phyloP scores from a whole-genome alignment of 2,888 invertebrate species.

The Anoncus sp. region DNA sequence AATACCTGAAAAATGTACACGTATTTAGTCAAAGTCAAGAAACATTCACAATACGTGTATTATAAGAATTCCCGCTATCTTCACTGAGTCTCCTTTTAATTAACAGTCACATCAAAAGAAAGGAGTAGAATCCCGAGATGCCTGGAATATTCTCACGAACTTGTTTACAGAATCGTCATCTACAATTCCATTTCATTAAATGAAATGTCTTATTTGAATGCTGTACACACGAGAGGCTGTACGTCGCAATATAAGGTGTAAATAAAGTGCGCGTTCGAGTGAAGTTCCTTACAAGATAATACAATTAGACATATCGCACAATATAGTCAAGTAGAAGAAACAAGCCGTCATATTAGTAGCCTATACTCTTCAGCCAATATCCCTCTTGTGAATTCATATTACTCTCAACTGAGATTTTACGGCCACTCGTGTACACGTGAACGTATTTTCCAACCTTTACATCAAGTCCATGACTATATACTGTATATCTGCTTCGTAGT shows the following conservation, averaged over 20 bases:
- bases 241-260: background rate
- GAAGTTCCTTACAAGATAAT: background rate
- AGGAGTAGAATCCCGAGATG: background rate
- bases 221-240: background rate
- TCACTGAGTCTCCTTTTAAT: background rate
- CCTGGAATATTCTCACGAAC: background rate
- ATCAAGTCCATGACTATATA: too few relatives aligned
- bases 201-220: conserved; percentile 2
- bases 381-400: background rate
- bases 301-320: background rate
- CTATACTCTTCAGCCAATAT: background rate
- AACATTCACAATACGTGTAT: too few relatives aligned
- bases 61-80: too few relatives aligned
- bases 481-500: too few relatives aligned
- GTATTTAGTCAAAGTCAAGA: too few relatives aligned
- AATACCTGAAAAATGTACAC: too few relatives aligned
- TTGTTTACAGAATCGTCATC: conserved; percentile 5
- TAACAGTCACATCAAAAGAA: background rate
- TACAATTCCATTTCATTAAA: background rate
- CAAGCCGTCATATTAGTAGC: background rate
- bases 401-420: background rate
- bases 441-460: too few relatives aligned
- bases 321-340: background rate
- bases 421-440: too few relatives aligned
- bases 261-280: background rate